phyloP scores from a whole-genome alignment of 2,888 invertebrate species.

The Crossocerus cetratus region DNA sequence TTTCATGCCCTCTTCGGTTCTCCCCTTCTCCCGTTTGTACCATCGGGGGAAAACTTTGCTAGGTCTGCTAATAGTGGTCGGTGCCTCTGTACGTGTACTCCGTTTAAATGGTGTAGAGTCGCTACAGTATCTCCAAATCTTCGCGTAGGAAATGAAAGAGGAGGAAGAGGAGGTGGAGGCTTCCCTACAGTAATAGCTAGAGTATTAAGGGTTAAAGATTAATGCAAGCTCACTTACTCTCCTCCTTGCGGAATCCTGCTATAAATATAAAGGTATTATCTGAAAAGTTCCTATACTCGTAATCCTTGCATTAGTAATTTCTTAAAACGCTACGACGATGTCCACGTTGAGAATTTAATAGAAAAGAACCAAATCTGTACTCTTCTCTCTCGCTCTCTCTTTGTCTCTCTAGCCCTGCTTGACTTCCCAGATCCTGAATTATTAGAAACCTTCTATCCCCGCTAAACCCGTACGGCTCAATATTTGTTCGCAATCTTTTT shows the following conservation, averaged over 20 bases:
- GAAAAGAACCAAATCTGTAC: constrained; percentile 48
- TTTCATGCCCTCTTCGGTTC: too few species aligned
- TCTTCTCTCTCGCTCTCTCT: too few species aligned
- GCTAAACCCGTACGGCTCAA: constrained; percentile 42
- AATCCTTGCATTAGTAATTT: too few species aligned
- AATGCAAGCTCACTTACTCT: constrained; percentile 52
- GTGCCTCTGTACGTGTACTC: background rate
- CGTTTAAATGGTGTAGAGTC: background rate
- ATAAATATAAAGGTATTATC: constrained; percentile 57
- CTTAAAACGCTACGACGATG: constrained; percentile 48
- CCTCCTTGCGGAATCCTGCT: constrained; percentile 37
- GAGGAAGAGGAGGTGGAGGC: background rate
- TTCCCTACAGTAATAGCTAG: constrained; percentile 24
- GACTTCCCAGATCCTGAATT: constrained; percentile 24
- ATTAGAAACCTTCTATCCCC: constrained; percentile 48
- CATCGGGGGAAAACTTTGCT: background rate
- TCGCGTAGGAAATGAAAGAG: constrained; percentile 20
- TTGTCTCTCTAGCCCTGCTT: too few species aligned
- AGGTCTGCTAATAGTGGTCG: background rate
- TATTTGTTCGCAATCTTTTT: background rate
- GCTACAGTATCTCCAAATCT: background rate
- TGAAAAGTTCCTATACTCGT: too few species aligned
- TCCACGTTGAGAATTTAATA: constrained; percentile 45
- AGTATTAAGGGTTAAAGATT: constrained; percentile 38
- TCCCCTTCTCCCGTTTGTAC: too few species aligned